phyloP scores from a whole-genome alignment of 1,140 invertebrate genomes.

The Anoplophora glabripennis region DNA sequence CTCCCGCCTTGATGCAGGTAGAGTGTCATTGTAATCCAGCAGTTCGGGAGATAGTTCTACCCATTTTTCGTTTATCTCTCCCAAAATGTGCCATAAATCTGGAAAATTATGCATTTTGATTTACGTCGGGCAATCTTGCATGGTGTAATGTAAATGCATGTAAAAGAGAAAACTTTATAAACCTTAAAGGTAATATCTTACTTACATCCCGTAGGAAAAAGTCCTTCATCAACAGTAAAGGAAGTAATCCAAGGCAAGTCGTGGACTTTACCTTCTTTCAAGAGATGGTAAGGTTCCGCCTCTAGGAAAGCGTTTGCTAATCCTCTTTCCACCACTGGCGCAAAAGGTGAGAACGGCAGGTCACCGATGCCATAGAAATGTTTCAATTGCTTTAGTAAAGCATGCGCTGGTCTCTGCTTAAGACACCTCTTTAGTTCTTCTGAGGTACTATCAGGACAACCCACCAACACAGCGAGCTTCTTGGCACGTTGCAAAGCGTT shows the following conservation, averaged over 20 bases:
- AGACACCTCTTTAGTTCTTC: slow-evolving; percentile 68
- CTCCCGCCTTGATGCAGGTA: no score
- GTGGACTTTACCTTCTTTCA: slow-evolving; percentile 49
- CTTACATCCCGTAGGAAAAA: slow-evolving; percentile 37
- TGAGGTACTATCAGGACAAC: slow-evolving; percentile 60
- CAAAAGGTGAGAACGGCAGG: slow-evolving; percentile 41
- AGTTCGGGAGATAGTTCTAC: no score
- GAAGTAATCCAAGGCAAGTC: slow-evolving; percentile 48
- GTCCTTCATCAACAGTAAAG: slow-evolving; percentile 43
- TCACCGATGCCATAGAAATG: slow-evolving; percentile 14
- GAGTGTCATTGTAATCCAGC: no score
- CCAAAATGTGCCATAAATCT: no score
- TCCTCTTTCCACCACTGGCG: no score
- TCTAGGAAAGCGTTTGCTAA: slow-evolving; percentile 32
- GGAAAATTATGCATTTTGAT: no score
- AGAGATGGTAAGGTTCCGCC: slow-evolving; percentile 50
- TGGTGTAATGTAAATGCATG: no score
- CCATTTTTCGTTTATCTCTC: no score
- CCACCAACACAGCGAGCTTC: slow-evolving; percentile 62
- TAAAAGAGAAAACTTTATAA: no score
- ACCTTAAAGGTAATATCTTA: no score
- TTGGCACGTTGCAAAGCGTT: slow-evolving; percentile 65
- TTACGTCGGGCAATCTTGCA: no score
- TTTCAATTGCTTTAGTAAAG: background rate
- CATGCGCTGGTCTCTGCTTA: slow-evolving; percentile 34